Base-by-base conservation (phyloP, 2,113 vertebrate species). In the Peucedramus taeniatus region DNA sequence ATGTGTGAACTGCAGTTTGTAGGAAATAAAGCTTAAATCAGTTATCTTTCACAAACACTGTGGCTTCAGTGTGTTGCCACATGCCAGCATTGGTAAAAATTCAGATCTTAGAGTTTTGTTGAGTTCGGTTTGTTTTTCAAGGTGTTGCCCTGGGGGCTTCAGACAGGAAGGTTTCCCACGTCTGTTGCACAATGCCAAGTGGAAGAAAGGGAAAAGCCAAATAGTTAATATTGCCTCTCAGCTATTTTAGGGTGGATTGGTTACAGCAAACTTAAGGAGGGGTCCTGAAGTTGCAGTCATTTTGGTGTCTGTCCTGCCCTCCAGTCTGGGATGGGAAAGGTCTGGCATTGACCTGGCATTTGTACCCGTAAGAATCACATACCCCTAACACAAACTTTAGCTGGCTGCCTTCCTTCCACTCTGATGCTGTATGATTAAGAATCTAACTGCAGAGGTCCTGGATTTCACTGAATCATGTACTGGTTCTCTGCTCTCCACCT, bases 281-380 rank as follows among this genome's bases (percentile, higher is more conserved):
- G 19, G 2, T 49, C 14, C 22, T 61, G 51, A 44, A 35, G 14
- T 78, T 89, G 26, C 30, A 54, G 11, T 17, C 16, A 3, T 33
- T 69, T 74, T 64, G 7, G 18, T 7, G 11, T 27, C 22, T 56
- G 7, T 75, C 26, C 42, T 90, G 24, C 23, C 7, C 12, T 56
- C 9, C 33, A 35, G 22, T 70, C 44, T 68, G 19, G 0, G 0
- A 6, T 2, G 4, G 35, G 28, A 71, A 45, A n/a, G 26, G 13
- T 69, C 47, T 82, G 79, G 23, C 59, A 9, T 21, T 77, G 54
- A 54, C 45, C 53, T 69, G 53, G 4, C 17, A 35, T 26, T 31
- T 42, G 40, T 65, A 30, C 6, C 4, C 3, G 31, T 3, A 59
- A 16, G 53, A 65, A 53, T 39, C 40, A 24, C n/a, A 17, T 13